Evolutionary conservation across 2,888 invertebrate species (phyloP).

Genomic region (Ischnus inquisitorius): DNA sequence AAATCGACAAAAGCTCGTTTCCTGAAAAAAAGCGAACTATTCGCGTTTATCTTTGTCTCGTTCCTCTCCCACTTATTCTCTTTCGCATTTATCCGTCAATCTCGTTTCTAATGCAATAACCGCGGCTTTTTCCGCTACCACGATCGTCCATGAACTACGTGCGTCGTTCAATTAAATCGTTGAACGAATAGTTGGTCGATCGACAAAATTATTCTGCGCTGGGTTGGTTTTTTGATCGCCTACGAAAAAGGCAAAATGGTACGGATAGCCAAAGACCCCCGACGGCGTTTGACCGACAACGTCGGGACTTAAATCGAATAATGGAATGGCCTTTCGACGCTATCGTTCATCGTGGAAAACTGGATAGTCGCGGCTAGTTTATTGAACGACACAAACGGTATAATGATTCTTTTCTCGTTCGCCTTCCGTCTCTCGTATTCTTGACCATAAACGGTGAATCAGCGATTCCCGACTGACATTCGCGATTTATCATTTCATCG

Average conservation of each 20-base stretch:
- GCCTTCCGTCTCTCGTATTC: constrained; percentile 31
- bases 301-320: constrained; percentile 40
- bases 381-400: constrained; percentile 9
- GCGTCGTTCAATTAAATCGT: constrained; percentile 9
- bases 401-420: not conserved
- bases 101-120: constrained; percentile 31
- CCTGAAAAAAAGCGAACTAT: constrained; percentile 4
- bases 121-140: constrained; percentile 14
- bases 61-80: not conserved
- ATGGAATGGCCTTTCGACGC: constrained; percentile 25
- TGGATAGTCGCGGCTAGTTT: not conserved
- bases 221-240: not conserved
- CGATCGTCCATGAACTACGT: constrained; percentile 15
- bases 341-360: constrained; percentile 51
- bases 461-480: constrained; percentile 40
- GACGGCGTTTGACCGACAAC: constrained; percentile 31
- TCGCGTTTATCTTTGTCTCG: not conserved
- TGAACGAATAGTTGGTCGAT: constrained; percentile 11
- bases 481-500: constrained; percentile 52
- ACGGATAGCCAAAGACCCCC: constrained; percentile 34
- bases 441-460: constrained; percentile 45
- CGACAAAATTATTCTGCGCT: not conserved
- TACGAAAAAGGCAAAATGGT: constrained; percentile 41
- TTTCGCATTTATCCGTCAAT: constrained; percentile 7
- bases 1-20: constrained; percentile 17